Percentiles rank a stretch among this genome's conserved stretches.
Evolutionary conservation across 1,140 invertebrate genomes (phyloP).

Genomic region (Cephus cinctus): DNA sequence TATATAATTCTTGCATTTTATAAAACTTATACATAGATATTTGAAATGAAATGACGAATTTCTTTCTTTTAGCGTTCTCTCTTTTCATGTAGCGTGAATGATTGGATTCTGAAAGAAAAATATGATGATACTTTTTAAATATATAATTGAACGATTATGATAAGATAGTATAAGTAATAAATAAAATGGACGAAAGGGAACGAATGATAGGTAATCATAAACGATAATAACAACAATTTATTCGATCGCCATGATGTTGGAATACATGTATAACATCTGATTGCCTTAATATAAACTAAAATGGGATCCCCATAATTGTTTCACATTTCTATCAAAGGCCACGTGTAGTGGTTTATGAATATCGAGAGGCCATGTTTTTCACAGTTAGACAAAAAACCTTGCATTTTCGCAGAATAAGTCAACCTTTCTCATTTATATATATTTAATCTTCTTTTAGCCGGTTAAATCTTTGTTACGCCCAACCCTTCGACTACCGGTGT

Average conservation of each 20-base stretch:
- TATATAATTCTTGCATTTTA: too few species aligned
- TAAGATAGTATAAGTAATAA: not conserved
- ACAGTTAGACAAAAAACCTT: too few species aligned
- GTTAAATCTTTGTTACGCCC: too few species aligned
- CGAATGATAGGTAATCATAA: not conserved
- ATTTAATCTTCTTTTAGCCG: too few species aligned
- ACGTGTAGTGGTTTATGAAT: too few species aligned
- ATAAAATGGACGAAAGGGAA: not conserved
- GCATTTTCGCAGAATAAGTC: too few species aligned
- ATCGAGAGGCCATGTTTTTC: too few species aligned
- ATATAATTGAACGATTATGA: not conserved
- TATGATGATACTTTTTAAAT: not conserved
- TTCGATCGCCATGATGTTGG: not conserved
- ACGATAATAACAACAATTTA: not conserved
- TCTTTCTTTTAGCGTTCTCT: not conserved
- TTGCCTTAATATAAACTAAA: not conserved
- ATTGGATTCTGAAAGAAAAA: not conserved
- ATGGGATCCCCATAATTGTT: not conserved
- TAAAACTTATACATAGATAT: too few species aligned
- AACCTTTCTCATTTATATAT: too few species aligned
- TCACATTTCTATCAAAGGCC: too few species aligned
- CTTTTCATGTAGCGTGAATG: not conserved
- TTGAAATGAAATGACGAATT: too few species aligned
- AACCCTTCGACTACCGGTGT: too few species aligned
- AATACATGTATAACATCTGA: not conserved